Evolutionary conservation across 2,113 vertebrate genomes (phyloP).

Genomic region (Solenodon paradoxus): DNA sequence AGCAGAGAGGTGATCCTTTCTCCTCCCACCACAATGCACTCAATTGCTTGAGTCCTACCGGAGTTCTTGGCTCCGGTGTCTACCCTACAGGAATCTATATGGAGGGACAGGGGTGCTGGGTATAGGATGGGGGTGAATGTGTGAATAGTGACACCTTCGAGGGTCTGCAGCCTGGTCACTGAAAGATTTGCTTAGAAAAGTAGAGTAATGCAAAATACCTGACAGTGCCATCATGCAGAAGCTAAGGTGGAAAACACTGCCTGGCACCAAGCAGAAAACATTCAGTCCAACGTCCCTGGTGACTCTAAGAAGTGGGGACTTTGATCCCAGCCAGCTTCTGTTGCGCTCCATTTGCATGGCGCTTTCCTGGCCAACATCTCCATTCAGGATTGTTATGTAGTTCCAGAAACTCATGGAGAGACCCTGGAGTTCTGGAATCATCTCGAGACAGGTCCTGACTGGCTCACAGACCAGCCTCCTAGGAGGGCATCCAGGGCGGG

Average conservation of each 20-base stretch:
- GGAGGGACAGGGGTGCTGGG: no score
- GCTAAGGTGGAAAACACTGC: slow-evolving; percentile 34
- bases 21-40: not conserved
- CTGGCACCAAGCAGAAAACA: slow-evolving; percentile 3
- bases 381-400: slow-evolving; percentile 7
- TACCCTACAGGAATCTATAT: not conserved
- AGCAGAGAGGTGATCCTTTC: not conserved
- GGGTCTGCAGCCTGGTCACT: not conserved
- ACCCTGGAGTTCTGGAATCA: not conserved
- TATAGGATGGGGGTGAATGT: not conserved
- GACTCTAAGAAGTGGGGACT: not conserved
- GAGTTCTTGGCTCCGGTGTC: not conserved
- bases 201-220: not conserved
- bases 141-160: not conserved
- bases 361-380: slow-evolving; percentile 4
- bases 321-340: slow-evolving; percentile 52
- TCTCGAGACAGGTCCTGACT: not conserved
- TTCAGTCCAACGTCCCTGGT: not conserved
- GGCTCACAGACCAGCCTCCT: accelerated
- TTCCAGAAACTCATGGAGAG: not conserved
- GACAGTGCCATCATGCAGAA: slow-evolving; percentile 40
- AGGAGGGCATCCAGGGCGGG: not conserved
- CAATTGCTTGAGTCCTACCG: not conserved
- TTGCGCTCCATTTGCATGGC: slow-evolving; percentile 1
- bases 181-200: slow-evolving; percentile 32